Percentiles rank a stretch among this genome's conserved stretches.
Evolutionary conservation across 2,113 vertebrate genomes (phyloP).

Genomic region (Shinisaurus crocodilurus): DNA sequence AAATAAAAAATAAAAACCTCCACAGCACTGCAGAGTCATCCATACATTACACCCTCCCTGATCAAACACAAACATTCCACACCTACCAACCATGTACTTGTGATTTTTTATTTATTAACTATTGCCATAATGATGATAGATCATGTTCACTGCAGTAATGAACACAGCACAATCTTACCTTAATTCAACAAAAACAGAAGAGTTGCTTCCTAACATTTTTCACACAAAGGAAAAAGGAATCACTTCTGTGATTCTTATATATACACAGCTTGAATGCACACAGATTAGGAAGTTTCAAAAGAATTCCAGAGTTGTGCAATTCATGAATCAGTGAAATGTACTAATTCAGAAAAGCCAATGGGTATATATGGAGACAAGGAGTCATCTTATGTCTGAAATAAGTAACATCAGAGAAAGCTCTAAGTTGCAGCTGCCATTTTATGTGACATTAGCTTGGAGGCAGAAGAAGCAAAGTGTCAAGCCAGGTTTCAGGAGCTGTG

Average conservation of each 20-base stretch:
- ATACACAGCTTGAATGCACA: background rate
- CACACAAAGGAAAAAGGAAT: background rate
- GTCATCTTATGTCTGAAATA: background rate
- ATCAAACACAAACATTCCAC: background rate
- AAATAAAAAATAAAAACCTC: too few relatives aligned
- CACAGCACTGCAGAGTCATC: background rate
- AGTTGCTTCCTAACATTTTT: background rate
- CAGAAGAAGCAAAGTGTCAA: background rate
- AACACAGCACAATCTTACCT: background rate
- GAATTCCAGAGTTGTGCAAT: background rate
- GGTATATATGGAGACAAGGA: background rate
- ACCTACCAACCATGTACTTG: background rate
- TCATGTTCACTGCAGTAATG: background rate
- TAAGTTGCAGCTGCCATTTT: background rate
- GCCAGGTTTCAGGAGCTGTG: background rate
- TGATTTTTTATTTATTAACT: background rate
- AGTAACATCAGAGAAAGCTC: background rate
- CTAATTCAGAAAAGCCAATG: background rate
- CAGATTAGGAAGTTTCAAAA: background rate
- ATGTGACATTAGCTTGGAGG: constrained; percentile 3
- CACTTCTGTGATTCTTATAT: background rate
- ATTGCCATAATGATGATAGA: background rate
- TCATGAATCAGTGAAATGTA: background rate
- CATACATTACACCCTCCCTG: background rate
- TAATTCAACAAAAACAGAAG: background rate